phyloP scores from a whole-genome alignment of 2,888 invertebrate species.

The Lycia hirtaria region DNA sequence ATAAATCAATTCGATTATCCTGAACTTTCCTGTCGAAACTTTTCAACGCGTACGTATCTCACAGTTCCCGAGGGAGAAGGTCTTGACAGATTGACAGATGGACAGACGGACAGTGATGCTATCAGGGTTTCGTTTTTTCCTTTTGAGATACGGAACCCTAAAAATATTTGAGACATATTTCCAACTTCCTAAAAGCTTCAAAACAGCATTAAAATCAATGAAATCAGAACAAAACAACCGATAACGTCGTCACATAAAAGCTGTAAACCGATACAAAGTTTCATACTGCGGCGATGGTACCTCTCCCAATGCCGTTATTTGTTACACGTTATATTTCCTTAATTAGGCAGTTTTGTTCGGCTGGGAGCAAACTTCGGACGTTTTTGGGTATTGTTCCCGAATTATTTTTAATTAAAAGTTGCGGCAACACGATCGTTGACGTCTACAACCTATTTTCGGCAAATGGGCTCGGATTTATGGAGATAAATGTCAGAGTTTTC shows the following conservation, averaged over 20 bases:
- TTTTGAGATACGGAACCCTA: no score
- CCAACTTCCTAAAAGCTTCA: background rate
- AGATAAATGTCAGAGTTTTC: background rate
- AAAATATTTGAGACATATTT: background rate
- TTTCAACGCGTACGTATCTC: no score
- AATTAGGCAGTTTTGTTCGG: slow-evolving; percentile 39
- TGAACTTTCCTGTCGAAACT: no score
- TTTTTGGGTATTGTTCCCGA: slow-evolving; percentile 33
- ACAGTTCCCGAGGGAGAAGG: no score
- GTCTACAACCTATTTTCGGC: slow-evolving; percentile 18
- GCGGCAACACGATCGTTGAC: slow-evolving; percentile 12
- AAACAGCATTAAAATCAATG: background rate
- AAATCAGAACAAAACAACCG: background rate
- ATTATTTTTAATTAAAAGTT: slow-evolving; percentile 38
- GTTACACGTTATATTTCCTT: slow-evolving; percentile 34
- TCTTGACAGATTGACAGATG: no score
- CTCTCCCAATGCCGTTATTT: slow-evolving; percentile 24
- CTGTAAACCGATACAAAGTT: background rate
- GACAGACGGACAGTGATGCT: no score
- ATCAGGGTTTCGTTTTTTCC: no score
- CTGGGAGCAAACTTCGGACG: slow-evolving; percentile 34
- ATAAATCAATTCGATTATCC: no score
- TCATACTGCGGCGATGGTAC: slow-evolving; percentile 18
- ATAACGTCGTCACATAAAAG: background rate
- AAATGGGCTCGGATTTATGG: slow-evolving; percentile 17